Evolutionary conservation across 92 coral and sea anemone genomes (phyloP).

Genomic region (Metridium senile): DNA sequence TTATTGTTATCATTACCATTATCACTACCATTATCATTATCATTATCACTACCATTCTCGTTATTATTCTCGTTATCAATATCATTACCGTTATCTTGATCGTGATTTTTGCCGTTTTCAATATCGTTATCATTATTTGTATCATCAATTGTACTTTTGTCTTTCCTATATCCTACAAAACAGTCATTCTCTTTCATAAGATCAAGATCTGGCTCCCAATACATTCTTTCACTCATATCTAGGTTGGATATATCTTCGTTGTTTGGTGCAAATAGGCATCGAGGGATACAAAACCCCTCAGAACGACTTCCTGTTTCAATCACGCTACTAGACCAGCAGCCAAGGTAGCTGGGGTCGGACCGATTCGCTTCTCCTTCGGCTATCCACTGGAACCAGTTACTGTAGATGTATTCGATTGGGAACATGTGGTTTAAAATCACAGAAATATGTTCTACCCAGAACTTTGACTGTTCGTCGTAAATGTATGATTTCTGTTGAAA

Average conservation of each 20-base stretch:
- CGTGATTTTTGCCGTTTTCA: not conserved
- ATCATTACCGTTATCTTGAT: no score
- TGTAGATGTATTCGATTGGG: slow-evolving; percentile 73
- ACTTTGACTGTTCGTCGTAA: slow-evolving; percentile 54
- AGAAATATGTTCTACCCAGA: slow-evolving; percentile 67
- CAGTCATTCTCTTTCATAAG: slow-evolving; percentile 25
- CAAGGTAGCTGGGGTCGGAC: not conserved
- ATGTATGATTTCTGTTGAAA: not conserved
- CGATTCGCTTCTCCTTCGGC: slow-evolving; percentile 25
- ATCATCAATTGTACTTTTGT: not conserved
- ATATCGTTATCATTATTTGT: not conserved
- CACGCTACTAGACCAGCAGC: not conserved
- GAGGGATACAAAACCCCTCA: slow-evolving; percentile 82
- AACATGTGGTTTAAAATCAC: slow-evolving; percentile 64
- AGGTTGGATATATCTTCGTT: slow-evolving; percentile 17
- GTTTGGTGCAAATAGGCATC: slow-evolving; percentile 38
- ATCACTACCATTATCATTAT: not conserved
- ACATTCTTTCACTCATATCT: slow-evolving; percentile 12
- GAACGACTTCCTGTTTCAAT: slow-evolving; percentile 65
- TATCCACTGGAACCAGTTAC: slow-evolving; percentile 67
- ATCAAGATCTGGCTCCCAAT: slow-evolving; percentile 73
- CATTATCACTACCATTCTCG: not conserved
- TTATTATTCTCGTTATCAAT: not conserved
- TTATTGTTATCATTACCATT: not conserved
- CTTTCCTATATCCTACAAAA: not conserved